A percentile compares a stretch with the other conserved stretches of the same genome.
Conservation (phyloP, 2,113 vertebrate genomes). For the Pseudonaja textilis region DNA sequence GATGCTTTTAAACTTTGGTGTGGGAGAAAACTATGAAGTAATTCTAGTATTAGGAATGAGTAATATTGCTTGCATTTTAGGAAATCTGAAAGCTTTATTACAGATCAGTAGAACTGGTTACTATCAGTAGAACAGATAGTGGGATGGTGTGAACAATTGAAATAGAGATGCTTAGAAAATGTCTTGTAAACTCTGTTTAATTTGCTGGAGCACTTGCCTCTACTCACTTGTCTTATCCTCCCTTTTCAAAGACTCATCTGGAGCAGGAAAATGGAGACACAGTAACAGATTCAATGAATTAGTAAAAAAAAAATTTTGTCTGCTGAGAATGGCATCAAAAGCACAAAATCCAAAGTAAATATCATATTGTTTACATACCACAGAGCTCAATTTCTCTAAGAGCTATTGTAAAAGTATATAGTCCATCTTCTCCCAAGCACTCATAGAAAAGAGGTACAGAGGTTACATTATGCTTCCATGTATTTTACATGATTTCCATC, state of each 20-base stretch:
- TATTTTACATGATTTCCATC: background rate
- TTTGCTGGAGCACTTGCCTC: background rate
- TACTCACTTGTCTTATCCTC: background rate
- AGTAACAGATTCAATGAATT: background rate
- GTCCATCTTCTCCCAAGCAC: background rate
- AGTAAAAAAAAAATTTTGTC: background rate
- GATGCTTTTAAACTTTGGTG: background rate
- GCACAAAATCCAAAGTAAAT: background rate
- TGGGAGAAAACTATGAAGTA: background rate
- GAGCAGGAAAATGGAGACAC: background rate
- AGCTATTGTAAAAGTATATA: background rate
- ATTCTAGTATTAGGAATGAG: background rate
- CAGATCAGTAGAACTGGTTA: background rate
- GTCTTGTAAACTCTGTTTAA: background rate
- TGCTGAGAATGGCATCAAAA: background rate
- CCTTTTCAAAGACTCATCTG: background rate
- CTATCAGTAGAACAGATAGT: background rate
- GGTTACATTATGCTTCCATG: background rate
- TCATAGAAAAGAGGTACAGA: background rate
- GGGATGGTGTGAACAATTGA: background rate
- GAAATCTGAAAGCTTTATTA: background rate
- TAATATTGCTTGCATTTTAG: background rate
- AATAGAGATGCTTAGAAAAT: background rate
- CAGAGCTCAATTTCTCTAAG: background rate
- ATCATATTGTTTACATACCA: background rate